phyloP scores from a whole-genome alignment of 1,140 invertebrate species.

The Lanistes nyassanus region DNA sequence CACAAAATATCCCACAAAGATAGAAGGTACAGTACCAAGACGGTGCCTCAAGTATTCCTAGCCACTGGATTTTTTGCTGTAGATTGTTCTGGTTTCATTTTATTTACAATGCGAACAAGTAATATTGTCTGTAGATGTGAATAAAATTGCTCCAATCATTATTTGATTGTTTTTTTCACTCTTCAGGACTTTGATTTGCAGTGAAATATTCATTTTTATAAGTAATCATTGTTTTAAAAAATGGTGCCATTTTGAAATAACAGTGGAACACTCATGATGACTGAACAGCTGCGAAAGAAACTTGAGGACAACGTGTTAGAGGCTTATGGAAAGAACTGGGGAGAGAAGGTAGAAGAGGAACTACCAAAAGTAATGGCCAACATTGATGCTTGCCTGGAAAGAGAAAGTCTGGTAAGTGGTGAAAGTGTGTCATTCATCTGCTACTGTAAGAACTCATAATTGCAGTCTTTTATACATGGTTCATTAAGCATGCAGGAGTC shows the following conservation, averaged over 20 bases:
- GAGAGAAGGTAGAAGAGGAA: constrained; percentile 34
- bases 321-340: constrained; percentile 50
- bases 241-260: background rate
- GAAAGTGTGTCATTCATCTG: background rate
- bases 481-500: too few species aligned
- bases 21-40: constrained; percentile 15
- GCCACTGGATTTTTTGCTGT: background rate
- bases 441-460: too few species aligned
- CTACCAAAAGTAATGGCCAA: constrained; percentile 34
- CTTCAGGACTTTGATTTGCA: too few species aligned
- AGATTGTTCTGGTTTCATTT: background rate
- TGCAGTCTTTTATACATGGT: too few species aligned
- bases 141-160: background rate
- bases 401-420: constrained; percentile 48
- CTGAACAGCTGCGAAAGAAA: constrained; percentile 36
- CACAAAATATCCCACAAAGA: constrained; percentile 71
- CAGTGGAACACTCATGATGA: constrained; percentile 43
- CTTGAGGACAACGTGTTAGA: constrained; percentile 40
- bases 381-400: constrained; percentile 49
- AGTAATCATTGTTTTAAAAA: too few species aligned
- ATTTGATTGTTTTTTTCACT: too few species aligned
- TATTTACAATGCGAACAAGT: background rate
- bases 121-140: background rate
- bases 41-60: background rate
- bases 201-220: too few species aligned